Evolutionary conservation across 2,888 invertebrate species (phyloP), one percentile per base, ranked within the genome.

Genomic region (Plebejus argus): DNA sequence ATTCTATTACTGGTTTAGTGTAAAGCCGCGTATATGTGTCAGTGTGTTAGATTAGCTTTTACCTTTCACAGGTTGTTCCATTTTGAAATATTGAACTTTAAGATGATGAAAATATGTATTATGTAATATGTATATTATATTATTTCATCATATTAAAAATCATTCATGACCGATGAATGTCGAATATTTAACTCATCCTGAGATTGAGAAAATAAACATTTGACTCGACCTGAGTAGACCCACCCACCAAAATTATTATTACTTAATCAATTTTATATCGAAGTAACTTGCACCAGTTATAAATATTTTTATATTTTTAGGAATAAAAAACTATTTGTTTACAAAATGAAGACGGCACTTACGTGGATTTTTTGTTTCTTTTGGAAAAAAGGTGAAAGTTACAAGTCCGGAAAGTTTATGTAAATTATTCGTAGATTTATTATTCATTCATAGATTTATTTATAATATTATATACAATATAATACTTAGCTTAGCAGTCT

Each of bases 11-110:
- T 93, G 93, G 93, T 93, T 93, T 93, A 93, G 90, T 90, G 88
- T 91, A 91, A 91, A 93, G 92, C 93, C 93, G 83, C 93, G 92
- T 93, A 92, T 93, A 90, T 93, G 91, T 93, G 92, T 93, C 93
- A 93, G 89, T 93, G 93, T 92, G 92, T 86, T 92, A 90, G 85
- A 88, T 87, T 88, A 85, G 82, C 83, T 84, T 86, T 85, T 87
- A 86, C 83, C 79, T 83, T 87, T 90, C 88, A 93, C 83, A 88
- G 90, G 86, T 0, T 83, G 91, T 72, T 82, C 28, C 77, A 75
- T 79, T 79, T 78, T 45, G 53, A 28, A 49, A 39, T 45, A 3
- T 53, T 7, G 12, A 33, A 35, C 70, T 70, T 45, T 10, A 12
- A 45, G 18, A 53, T 15, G 15, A 15, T 49, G 15, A 49, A 49